Evolutionary conservation across 2,113 vertebrate species (phyloP).

Genomic region (Gavialis gangeticus): DNA sequence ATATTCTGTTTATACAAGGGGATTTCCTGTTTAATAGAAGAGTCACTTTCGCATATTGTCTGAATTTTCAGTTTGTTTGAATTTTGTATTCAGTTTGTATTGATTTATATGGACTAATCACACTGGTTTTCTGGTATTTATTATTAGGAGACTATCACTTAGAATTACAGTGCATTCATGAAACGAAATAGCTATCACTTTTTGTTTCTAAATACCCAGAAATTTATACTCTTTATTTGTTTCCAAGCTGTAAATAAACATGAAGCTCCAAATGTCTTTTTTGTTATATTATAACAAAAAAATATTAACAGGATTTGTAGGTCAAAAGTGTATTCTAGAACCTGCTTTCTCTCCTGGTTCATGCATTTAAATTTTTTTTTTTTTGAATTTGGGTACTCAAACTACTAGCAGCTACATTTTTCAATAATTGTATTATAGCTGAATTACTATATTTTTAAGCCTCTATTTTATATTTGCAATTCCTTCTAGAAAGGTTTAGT

Average conservation of each 20-base stretch:
- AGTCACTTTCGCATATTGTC: accelerated
- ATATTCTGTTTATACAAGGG: background rate
- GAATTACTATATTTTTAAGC: background rate
- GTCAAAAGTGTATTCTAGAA: background rate
- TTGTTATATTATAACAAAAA: background rate
- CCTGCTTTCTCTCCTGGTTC: background rate
- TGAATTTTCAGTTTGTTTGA: background rate
- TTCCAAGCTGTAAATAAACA: background rate
- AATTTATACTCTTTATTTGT: background rate
- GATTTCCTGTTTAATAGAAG: background rate
- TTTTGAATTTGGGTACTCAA: background rate
- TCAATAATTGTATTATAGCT: background rate
- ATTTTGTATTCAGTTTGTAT: background rate
- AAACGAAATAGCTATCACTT: background rate
- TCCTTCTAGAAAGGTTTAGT: background rate
- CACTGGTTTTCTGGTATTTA: background rate
- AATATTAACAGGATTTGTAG: background rate
- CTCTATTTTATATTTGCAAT: background rate
- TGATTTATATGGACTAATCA: background rate
- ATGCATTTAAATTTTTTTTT: background rate
- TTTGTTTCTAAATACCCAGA: background rate
- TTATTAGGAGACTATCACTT: background rate
- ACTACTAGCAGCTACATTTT: background rate
- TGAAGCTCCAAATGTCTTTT: background rate
- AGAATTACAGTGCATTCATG: background rate